Conservation (phyloP, 2,797 vertebrate species). For the Sebastes itinus region DNA sequence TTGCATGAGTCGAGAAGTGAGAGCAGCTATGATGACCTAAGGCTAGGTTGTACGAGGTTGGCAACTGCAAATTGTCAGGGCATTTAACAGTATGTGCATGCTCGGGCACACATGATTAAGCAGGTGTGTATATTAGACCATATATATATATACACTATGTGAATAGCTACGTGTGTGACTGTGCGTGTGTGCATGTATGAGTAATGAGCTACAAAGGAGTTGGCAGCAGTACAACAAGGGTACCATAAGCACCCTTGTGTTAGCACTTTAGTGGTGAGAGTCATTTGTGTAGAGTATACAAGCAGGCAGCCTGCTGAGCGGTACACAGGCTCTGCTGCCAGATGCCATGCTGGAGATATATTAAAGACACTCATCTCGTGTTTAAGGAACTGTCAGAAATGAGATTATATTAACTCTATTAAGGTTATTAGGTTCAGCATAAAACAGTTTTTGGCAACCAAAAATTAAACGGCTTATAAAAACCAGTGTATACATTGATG, state of each 20-base stretch:
- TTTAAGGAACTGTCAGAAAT: constrained; percentile 74
- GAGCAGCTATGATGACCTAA: constrained; percentile 53
- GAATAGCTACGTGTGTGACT: constrained; percentile 1
- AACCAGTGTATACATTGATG: constrained; percentile 57
- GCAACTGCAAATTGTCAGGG: constrained; percentile 34
- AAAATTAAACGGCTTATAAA: constrained; percentile 67
- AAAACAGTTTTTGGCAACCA: constrained; percentile 75
- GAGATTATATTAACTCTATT: constrained; percentile 65
- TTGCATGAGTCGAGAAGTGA: constrained; percentile 66
- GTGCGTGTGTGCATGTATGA: constrained; percentile 36
- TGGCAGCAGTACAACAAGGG: constrained; percentile 42
- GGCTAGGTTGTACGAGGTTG: constrained; percentile 32
- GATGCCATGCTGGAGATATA: constrained; percentile 62
- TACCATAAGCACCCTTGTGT: constrained; percentile 41
- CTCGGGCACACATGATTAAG: constrained; percentile 17
- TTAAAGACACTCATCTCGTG: constrained; percentile 56
- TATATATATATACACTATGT: not conserved
- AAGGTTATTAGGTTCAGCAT: constrained; percentile 61
- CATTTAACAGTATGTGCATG: constrained; percentile 21
- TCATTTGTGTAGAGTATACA: constrained; percentile 56
- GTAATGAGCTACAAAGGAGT: constrained; percentile 43
- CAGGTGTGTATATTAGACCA: constrained; percentile 40
- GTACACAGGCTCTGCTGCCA: constrained; percentile 47
- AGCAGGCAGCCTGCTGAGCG: constrained; percentile 57
- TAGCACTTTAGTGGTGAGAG: constrained; percentile 51